phyloP scores from a whole-genome alignment of 2,797 vertebrate genomes.

The Anabas testudineus region DNA sequence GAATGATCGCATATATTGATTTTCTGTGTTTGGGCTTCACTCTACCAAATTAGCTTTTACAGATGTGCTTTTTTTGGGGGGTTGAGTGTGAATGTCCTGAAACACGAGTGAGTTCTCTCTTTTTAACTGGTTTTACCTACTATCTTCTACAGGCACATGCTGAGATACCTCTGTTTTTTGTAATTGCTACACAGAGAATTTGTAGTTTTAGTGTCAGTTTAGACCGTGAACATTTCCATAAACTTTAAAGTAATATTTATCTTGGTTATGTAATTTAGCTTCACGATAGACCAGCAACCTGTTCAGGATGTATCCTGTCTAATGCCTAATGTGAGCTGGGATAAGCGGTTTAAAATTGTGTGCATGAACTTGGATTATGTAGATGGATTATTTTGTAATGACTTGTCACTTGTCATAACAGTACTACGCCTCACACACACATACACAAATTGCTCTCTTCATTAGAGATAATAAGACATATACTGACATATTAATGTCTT shows the following conservation, averaged over 20 bases:
- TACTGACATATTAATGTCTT: background rate
- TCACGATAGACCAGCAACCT: conserved; percentile 25
- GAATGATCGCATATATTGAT: conserved; percentile 48
- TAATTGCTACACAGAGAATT: conserved; percentile 7
- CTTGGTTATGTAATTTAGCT: conserved; percentile 39
- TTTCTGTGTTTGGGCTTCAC: conserved; percentile 41
- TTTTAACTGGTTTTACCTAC: background rate
- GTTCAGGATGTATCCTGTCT: conserved; percentile 16
- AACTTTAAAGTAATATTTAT: conserved; percentile 24
- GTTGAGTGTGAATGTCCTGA: conserved; percentile 1
- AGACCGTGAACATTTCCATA: conserved; percentile 13
- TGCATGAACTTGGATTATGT: conserved; percentile 43
- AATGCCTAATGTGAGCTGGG: conserved; percentile 29
- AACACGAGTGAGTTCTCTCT: background rate
- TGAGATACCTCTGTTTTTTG: background rate
- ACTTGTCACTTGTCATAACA: conserved; percentile 41
- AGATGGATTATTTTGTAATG: conserved; percentile 63
- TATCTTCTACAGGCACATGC: background rate
- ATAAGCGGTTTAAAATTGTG: conserved; percentile 51
- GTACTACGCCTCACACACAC: conserved; percentile 9
- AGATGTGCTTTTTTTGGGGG: background rate
- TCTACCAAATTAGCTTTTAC: conserved; percentile 18
- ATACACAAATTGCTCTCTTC: background rate
- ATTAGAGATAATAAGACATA: background rate
- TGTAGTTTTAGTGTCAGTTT: conserved; percentile 9